Evolutionary conservation across 2,888 invertebrate genomes (phyloP).

Genomic region (Cartodere bifasciata): DNA sequence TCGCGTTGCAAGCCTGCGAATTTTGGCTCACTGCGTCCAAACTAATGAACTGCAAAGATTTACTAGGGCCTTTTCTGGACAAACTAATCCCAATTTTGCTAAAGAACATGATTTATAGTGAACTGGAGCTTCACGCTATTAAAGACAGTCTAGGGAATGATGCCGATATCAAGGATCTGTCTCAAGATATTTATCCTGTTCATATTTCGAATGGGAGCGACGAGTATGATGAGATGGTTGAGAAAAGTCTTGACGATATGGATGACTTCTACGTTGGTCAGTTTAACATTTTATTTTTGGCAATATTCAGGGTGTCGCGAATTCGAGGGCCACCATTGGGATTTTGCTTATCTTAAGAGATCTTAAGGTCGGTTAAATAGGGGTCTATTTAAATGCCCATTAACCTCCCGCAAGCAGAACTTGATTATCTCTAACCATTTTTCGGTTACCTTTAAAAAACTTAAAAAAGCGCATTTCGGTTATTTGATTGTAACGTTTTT

Average conservation of each 20-base stretch:
- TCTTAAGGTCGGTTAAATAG: no score
- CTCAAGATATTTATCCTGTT: conserved; percentile 96
- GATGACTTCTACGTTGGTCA: conserved; percentile 51
- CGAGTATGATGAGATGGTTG: conserved; percentile 36
- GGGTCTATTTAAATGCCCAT: no score
- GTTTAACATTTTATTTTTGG: no score
- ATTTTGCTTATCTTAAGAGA: no score
- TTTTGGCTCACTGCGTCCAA: conserved; percentile 97
- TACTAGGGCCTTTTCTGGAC: conserved; percentile 70
- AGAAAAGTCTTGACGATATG: conserved; percentile 48
- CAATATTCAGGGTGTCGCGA: no score
- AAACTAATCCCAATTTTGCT: conserved; percentile 84
- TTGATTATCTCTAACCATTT: no score
- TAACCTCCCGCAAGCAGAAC: no score
- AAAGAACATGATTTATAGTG: conserved; percentile 95
- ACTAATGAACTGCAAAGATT: conserved; percentile 83
- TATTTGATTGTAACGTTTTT: no score
- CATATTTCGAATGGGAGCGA: conserved; percentile 48
- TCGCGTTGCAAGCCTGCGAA: conserved; percentile 96
- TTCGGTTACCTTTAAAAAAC: no score
- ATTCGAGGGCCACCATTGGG: no score
- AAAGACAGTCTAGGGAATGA: conserved; percentile 94
- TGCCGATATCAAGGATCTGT: conserved; percentile 87
- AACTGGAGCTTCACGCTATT: conserved; percentile 84
- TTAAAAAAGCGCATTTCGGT: no score